Conservation (phyloP, 1,140 invertebrate genomes). For the Pygmarrhopalites habei region DNA sequence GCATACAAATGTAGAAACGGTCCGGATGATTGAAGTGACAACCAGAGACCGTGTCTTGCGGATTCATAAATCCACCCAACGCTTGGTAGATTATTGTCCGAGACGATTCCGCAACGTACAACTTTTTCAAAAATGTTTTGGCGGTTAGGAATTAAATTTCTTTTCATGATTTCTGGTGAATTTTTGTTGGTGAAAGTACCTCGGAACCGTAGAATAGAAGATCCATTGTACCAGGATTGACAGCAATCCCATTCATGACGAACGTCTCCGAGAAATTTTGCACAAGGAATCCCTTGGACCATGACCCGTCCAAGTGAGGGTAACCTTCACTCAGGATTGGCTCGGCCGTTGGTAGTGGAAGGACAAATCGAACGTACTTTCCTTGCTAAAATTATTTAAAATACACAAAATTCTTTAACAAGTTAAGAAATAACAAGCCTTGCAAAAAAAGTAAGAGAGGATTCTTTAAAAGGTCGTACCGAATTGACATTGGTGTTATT, state of each 20-base stretch:
- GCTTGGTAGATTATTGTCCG: constrained; percentile 6
- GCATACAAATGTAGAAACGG: constrained; percentile 8
- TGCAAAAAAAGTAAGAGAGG: background rate
- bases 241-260: background rate
- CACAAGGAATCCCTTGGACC: background rate
- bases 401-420: background rate
- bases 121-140: too few relatives aligned
- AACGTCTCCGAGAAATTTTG: constrained; percentile 9
- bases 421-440: background rate
- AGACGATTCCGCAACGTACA: constrained; percentile 12
- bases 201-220: constrained; percentile 14
- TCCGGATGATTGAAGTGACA: constrained; percentile 25
- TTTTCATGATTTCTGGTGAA: too few relatives aligned
- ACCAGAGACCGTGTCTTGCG: background rate
- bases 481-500: background rate
- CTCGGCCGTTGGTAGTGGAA: constrained; percentile 1
- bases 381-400: background rate
- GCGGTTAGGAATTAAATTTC: too few relatives aligned
- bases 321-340: background rate
- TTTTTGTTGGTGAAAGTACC: constrained; percentile 1
- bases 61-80: constrained; percentile 1
- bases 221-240: constrained; percentile 10
- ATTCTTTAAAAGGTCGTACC: background rate
- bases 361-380: constrained; percentile 6
- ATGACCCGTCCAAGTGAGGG: background rate